Base-by-base conservation (phyloP, 2,113 vertebrate genomes). In the Callionymus lyra region DNA sequence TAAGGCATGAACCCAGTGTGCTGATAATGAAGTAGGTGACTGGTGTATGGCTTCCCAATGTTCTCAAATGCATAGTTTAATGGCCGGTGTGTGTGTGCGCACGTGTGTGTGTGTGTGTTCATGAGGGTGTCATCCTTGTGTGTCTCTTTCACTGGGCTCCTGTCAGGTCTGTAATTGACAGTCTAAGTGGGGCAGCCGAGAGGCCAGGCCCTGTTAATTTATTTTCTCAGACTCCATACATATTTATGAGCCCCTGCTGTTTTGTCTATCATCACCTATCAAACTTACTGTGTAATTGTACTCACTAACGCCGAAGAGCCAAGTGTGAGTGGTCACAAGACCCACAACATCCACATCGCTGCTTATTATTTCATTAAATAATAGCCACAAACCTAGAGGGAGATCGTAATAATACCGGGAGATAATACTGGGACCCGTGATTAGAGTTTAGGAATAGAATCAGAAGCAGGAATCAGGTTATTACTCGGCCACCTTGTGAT, bases 221-320 rank as follows among this genome's bases (percentile, higher is more conserved):
- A 90, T 92, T 93, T 94, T 91, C 86, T 84, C 86, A 91, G 86
- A 87, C 81, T 79, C 59, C 80, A 91, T 94, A 83, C 90, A 94
- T 95, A 94, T 96, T 92, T 92, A 92, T 92, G 88, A 90, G 83
- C 84, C 78, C 90, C 90, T 87, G 89, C 92, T 96, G 92, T 89
- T 93, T 87, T 90, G 91, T 93, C 92, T 92, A 89, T 91, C 91
- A 92, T 87, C 76, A 83, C 84, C 79, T 77, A 93, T 85, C 81
- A 83, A 77, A 84, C 83, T 85, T 82, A 80, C 68, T 70, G 68
- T 79, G 78, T 84, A 85, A 85, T 84, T 84, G 78, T 81, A 65
- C 75, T 71, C 59, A 44, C 76, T 48, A 77, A 80, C 68, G 71
- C 59, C 71, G 69, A 65, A 77, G 74, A 72, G 64, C 68, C 56